A percentile compares a stretch with the other conserved stretches of the same genome.
phyloP scores from a whole-genome alignment of 2,797 vertebrate genomes.

The Allobates femoralis region DNA sequence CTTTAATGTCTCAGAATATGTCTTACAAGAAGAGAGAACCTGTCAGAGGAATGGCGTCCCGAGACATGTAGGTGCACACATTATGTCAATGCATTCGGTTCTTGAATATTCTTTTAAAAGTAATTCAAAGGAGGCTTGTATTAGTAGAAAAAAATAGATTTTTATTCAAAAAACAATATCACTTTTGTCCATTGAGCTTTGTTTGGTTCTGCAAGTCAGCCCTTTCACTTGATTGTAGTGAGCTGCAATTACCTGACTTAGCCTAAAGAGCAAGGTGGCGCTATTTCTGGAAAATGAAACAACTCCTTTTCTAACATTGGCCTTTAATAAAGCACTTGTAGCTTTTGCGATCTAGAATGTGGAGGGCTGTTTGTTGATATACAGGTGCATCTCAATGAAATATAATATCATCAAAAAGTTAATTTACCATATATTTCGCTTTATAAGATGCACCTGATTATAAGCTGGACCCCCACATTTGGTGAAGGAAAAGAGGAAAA shows the following conservation, averaged over 20 bases:
- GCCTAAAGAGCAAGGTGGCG: neutral
- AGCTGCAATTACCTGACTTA: neutral
- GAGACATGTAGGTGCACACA: neutral
- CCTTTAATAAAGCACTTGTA: neutral
- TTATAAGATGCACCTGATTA: too few species aligned
- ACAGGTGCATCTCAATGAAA: too few species aligned
- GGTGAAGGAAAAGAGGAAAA: too few species aligned
- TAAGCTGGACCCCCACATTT: too few species aligned
- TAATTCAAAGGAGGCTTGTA: neutral
- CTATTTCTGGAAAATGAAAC: neutral
- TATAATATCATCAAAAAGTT: too few species aligned
- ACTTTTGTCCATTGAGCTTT: neutral
- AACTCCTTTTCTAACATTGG: neutral
- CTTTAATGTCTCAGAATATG: constrained; percentile 26
- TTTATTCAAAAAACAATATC: neutral
- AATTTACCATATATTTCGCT: too few species aligned
- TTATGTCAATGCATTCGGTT: neutral
- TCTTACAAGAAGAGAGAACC: neutral
- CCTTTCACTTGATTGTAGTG: neutral
- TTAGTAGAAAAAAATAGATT: neutral
- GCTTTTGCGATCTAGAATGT: neutral
- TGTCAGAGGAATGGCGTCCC: neutral
- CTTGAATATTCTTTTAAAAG: neutral
- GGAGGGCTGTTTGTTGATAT: neutral
- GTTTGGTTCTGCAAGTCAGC: neutral